Evolutionary conservation across 2,113 vertebrate genomes (phyloP), one percentile per base, ranked within the genome.

Genomic region (Rostratula benghalensis): DNA sequence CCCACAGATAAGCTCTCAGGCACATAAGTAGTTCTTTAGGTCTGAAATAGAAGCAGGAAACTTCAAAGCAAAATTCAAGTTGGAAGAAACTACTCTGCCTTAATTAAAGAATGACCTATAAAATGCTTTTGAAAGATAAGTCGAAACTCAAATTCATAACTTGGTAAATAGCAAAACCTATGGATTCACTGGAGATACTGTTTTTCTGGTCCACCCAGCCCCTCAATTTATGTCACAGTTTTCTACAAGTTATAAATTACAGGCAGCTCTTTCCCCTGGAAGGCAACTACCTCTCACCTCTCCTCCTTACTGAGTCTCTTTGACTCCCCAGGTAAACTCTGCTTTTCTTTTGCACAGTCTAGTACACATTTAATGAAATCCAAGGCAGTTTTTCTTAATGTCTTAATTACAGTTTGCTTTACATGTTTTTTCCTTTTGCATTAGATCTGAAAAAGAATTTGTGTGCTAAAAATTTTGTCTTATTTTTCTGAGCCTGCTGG

Each of bases 41-140:
- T 94, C 89, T 96, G 81, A 89, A 93, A 87, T 48, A 92, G 86
- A 91, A 93, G 53, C 48, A 89, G 78, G 48, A 92, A 94, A 89
- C 94, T 96, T 97, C 96, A 97, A 97, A 97, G 96, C 57, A 96
- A 87, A 94, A 87, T 89, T 93, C 33, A 82, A 84, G 69, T 95
- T 96, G 87, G 94, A 97, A 94, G 83, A 14, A 89, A 92, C 48
- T 75, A 48, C 61, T 93, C 80, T 89, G 69, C 87, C 91, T 97
- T 96, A 95, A 97, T 96, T 97, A 92, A 90, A 87, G 37, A 77
- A 67, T 95, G 95, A 95, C 95, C 94, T 92, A 94, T 77, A 94
- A 94, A 95, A 64, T 25, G 68, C 83, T 94, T 90, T 6, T 60
- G 67, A 79, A 92, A 94, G 64, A 65, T 85, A 76, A 90, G 39